These are phyloP conservation scores for Regulus satrapa DNA, from an alignment of 2,113 vertebrate species.

Conservation along the genomic window DNA sequence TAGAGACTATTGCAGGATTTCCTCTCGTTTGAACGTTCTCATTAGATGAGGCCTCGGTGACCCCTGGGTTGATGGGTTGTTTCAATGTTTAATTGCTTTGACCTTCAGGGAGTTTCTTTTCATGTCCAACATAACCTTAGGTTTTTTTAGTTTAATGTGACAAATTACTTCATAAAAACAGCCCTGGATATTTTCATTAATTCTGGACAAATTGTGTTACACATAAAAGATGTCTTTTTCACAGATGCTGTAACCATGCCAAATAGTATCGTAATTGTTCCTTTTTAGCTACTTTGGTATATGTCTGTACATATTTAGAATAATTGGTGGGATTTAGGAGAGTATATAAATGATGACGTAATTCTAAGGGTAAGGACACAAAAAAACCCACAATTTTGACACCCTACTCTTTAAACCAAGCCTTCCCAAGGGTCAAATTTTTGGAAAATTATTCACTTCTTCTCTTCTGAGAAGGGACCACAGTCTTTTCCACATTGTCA, in stretches of 20 bases:
- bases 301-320: background rate
- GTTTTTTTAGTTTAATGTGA: constrained; percentile 60
- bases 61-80: constrained; percentile 55
- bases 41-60: constrained; percentile 49
- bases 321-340: background rate
- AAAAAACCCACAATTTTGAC: background rate
- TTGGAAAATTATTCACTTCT: background rate
- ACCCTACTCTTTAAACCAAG: background rate
- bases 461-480: background rate
- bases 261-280: constrained; percentile 28
- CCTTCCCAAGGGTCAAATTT: background rate
- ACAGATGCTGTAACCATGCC: constrained; percentile 33
- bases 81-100: constrained; percentile 66
- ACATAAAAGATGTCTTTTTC: constrained; percentile 56
- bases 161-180: constrained; percentile 64
- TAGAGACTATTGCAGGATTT: constrained; percentile 48
- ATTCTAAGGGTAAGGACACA: background rate
- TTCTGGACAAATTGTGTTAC: constrained; percentile 59
- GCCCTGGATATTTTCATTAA: constrained; percentile 61
- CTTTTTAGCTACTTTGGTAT: constrained; percentile 8
- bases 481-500: background rate
- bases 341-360: background rate
- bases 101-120: constrained; percentile 63
- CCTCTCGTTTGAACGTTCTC: constrained; percentile 54
- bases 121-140: constrained; percentile 57